A percentile compares a stretch with the other conserved stretches of the same genome.
Conservation (phyloP, 2,888 invertebrate genomes). For the Steinernema carpocapsae region DNA sequence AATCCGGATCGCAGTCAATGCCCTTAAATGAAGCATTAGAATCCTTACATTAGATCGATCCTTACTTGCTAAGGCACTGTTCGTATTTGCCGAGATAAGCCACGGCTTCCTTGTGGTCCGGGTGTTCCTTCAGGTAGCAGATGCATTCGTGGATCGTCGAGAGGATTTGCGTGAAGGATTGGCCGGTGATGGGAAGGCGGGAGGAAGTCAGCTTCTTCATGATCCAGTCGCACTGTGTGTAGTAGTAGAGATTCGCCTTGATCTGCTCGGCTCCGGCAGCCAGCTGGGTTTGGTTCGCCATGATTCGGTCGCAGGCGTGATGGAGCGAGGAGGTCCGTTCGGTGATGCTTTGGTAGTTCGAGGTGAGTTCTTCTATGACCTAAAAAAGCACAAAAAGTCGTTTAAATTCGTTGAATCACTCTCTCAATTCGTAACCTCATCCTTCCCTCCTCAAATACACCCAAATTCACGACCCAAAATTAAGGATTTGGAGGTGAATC, state of each 20-base stretch:
- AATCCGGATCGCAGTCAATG: slow-evolving; percentile 65
- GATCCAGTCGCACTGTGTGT: slow-evolving; percentile 66
- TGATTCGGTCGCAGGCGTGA: slow-evolving; percentile 66
- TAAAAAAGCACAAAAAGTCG: slow-evolving; percentile 42
- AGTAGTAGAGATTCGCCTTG: slow-evolving; percentile 66
- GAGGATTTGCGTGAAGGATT: slow-evolving; percentile 64
- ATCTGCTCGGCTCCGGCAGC: slow-evolving; percentile 65
- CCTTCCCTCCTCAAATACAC: too few relatives aligned
- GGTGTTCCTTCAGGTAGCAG: slow-evolving; percentile 57
- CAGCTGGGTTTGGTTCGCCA: slow-evolving; percentile 65
- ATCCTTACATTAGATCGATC: background rate
- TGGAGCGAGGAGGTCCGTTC: slow-evolving; percentile 65
- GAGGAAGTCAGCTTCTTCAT: slow-evolving; percentile 65
- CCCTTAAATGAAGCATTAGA: slow-evolving; percentile 46
- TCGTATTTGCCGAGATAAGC: slow-evolving; percentile 61
- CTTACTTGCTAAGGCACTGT: slow-evolving; percentile 64
- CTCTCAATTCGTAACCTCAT: too few relatives aligned
- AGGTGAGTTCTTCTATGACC: slow-evolving; percentile 57
- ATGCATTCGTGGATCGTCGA: slow-evolving; percentile 66
- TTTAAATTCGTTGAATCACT: too few relatives aligned
- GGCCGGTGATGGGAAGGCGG: slow-evolving; percentile 61
- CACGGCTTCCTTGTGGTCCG: slow-evolving; percentile 62
- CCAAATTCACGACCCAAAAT: too few relatives aligned
- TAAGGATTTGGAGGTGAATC: too few relatives aligned
- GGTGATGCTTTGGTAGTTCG: slow-evolving; percentile 61